Base-by-base conservation (phyloP, 2,888 invertebrate genomes). In the Metalampra italica region DNA sequence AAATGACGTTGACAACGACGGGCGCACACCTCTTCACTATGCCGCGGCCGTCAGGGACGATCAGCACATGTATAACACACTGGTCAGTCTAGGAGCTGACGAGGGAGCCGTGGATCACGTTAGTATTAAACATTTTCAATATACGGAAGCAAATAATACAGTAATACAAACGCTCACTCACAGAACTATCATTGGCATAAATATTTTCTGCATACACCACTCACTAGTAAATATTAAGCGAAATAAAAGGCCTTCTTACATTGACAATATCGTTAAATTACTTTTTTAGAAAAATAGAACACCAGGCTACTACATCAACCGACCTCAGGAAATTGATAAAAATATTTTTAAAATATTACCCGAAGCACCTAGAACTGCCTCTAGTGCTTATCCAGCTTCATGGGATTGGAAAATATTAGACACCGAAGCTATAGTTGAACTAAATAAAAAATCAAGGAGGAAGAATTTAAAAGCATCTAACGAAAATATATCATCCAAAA, bases 1-100 rank as follows among this genome's bases (percentile, higher is more conserved):
- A 29, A 91, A 92, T 45, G 91, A 92, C 36, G 85, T 91, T 13
- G 97, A 98, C 79, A 93, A 93, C 67, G 95, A 97, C 53, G 97
- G 97, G 15, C 91, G 96, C 58, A 96, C 96, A 0, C 94, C 98
- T 0, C 82, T 98, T 43, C 97, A 98, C 82, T 98, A 96, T 81
- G 95, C 97, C 0, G 96, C 96, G 1, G 91, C 94, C 11, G 89
- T 93, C 22, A 94, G 94, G 72, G 96, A 96, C 64, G 94, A 94
- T 47, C 93, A 93, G 56, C 91, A 93, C 57, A 94, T 94, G 66
- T 97, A 93, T 70, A 92, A 95, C 65, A 92, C 95, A 47, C 91
- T 98, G 9, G 91, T 95, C 32, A 93, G 93, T 57, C 91, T 94
- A 22, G 97, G 97, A 30, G 96, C 97, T 14, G 96, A 97, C 66